Evolutionary conservation across 2,113 vertebrate genomes (phyloP).

Genomic region (Rynchops niger): DNA sequence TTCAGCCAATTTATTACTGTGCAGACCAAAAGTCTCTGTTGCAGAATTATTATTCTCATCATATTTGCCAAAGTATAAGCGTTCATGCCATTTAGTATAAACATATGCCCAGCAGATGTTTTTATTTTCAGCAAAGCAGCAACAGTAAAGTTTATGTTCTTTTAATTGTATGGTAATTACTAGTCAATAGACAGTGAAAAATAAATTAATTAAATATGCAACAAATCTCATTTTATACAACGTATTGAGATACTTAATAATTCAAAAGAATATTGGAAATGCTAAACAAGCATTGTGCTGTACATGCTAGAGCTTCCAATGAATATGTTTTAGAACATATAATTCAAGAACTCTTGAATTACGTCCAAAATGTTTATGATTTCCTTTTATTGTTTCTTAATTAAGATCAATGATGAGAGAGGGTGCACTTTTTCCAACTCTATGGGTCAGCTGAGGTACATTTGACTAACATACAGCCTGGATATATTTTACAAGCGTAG

Average conservation of each 20-base stretch:
- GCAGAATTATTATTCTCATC: slow-evolving; percentile 56
- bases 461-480: neutral
- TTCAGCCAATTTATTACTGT: slow-evolving; percentile 24
- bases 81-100: slow-evolving; percentile 46
- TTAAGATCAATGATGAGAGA: slow-evolving; percentile 4
- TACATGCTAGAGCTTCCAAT: neutral
- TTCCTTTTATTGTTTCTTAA: slow-evolving; percentile 15
- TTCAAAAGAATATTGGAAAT: neutral
- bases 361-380: neutral
- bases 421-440: neutral
- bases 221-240: neutral
- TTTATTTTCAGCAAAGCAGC: slow-evolving; percentile 61
- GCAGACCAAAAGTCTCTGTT: slow-evolving; percentile 14
- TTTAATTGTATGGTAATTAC: slow-evolving; percentile 72
- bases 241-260: neutral
- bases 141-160: slow-evolving; percentile 60
- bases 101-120: slow-evolving; percentile 72
- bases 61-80: slow-evolving; percentile 58
- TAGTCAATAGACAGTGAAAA: slow-evolving; percentile 55
- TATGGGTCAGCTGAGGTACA: slow-evolving; percentile 5
- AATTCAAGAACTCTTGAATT: neutral
- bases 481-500: neutral
- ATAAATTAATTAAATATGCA: neutral
- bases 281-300: neutral
- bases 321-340: neutral